These are phyloP conservation scores for Chalcosyrphus nemorum DNA, from an alignment of 2,888 invertebrate genomes.

Conservation along the genomic window DNA sequence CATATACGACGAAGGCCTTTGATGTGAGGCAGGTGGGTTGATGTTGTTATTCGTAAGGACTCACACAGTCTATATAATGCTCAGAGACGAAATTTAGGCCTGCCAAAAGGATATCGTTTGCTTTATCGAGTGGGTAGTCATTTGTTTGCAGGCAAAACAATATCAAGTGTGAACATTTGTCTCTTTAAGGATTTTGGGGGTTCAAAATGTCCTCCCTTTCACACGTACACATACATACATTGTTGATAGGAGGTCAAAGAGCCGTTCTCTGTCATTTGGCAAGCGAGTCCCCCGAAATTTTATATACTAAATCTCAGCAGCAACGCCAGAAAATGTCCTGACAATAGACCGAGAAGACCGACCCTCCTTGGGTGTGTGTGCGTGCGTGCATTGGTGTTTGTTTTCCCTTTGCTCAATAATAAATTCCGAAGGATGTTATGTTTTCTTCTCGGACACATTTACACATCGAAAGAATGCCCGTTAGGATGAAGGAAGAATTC, in stretches of 20 bases:
- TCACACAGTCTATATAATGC: background rate
- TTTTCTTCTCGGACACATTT: constrained; percentile 32
- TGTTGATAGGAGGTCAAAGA: constrained; percentile 28
- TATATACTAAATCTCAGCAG: constrained; percentile 26
- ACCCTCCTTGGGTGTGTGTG: no score
- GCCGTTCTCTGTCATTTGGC: constrained; percentile 9
- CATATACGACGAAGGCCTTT: background rate
- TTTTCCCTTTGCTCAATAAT: constrained; percentile 11
- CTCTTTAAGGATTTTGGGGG: constrained; percentile 29
- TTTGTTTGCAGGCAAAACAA: constrained; percentile 65
- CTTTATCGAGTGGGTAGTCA: constrained; percentile 48
- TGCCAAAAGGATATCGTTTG: constrained; percentile 44
- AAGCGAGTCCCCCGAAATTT: constrained; percentile 13
- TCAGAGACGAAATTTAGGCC: background rate
- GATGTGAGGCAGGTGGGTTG: constrained; percentile 19
- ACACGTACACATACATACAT: constrained; percentile 1
- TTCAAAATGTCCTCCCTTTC: background rate
- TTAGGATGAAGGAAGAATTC: constrained; percentile 1
- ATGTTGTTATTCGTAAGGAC: background rate
- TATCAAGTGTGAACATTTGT: constrained; percentile 69
- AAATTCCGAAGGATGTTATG: constrained; percentile 48
- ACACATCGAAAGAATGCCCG: constrained; percentile 18
- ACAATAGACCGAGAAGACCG: background rate
- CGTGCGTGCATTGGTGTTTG: constrained; percentile 13
- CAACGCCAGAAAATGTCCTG: constrained; percentile 38